Evolutionary conservation across 2,113 vertebrate species (phyloP).

Genomic region (Nycticorax nycticorax): DNA sequence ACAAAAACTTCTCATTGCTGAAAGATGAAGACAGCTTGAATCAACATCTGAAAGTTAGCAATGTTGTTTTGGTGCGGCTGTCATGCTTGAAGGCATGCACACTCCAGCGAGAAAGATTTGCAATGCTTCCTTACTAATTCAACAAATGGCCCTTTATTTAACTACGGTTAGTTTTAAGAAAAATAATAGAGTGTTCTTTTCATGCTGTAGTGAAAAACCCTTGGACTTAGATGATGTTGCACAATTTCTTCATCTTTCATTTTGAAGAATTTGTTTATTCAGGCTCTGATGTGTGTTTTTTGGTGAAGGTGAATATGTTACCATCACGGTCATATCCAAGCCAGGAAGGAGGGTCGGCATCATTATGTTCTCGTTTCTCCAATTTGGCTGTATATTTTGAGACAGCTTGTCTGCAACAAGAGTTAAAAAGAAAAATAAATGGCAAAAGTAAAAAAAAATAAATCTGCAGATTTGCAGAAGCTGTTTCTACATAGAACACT

Average conservation of each 20-base stretch:
- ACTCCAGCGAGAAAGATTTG: not conserved
- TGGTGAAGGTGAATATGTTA: not conserved
- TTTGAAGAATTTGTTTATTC: not conserved
- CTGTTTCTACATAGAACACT: not conserved
- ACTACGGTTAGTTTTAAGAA: not conserved
- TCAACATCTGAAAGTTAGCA: not conserved
- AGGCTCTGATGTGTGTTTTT: not conserved
- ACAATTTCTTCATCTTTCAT: not conserved
- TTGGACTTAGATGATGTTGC: not conserved
- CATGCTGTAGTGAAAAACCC: not conserved
- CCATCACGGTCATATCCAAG: constrained; percentile 56
- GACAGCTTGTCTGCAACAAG: constrained; percentile 73
- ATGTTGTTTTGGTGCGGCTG: not conserved
- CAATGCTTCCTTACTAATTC: not conserved
- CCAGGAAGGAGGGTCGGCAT: constrained; percentile 69
- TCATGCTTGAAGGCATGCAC: not conserved
- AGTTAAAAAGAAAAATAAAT: not conserved
- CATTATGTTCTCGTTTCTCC: constrained; percentile 73
- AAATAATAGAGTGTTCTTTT: not conserved
- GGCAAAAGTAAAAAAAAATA: not conserved
- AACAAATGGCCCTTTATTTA: not conserved
- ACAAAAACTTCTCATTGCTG: not conserved
- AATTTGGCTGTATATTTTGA: constrained; percentile 68
- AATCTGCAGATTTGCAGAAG: not conserved
- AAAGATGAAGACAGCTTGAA: not conserved